These are phyloP conservation scores for Centrocercus urophasianus DNA, from an alignment of 2,113 vertebrate genomes.

Conservation along the genomic window DNA sequence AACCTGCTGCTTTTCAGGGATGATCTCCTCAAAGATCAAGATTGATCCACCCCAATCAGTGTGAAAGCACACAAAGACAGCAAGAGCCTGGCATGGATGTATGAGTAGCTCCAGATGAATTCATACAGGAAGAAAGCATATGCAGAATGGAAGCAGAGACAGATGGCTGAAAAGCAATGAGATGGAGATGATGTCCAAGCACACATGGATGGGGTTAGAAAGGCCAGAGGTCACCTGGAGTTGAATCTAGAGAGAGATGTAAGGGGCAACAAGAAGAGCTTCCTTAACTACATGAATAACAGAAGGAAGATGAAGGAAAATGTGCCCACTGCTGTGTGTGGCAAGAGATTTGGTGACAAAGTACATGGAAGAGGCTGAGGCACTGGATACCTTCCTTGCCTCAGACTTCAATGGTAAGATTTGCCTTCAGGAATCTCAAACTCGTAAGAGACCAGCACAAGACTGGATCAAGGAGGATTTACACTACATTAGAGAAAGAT, in stretches of 20 bases:
- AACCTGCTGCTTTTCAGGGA: neutral
- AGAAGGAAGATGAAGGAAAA: neutral
- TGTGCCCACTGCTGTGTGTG: no score
- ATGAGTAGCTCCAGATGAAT: neutral
- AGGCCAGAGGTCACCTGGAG: neutral
- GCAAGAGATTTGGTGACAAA: neutral
- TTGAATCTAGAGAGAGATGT: neutral
- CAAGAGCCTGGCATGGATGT: neutral
- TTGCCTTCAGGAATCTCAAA: neutral
- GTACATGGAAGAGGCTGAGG: neutral
- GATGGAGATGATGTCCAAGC: neutral
- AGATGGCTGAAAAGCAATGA: fast-evolving
- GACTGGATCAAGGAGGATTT: neutral
- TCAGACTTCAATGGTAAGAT: neutral
- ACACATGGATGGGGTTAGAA: neutral
- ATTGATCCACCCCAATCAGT: neutral
- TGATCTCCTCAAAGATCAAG: neutral
- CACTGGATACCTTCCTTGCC: neutral
- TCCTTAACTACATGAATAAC: neutral
- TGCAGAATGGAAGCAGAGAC: neutral
- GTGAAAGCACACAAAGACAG: neutral
- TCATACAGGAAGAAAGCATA: neutral
- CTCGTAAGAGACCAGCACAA: neutral
- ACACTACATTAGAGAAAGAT: neutral
- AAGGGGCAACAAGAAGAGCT: neutral